phyloP scores from a whole-genome alignment of 2,113 vertebrate species.

The Pseudois nayaur region DNA sequence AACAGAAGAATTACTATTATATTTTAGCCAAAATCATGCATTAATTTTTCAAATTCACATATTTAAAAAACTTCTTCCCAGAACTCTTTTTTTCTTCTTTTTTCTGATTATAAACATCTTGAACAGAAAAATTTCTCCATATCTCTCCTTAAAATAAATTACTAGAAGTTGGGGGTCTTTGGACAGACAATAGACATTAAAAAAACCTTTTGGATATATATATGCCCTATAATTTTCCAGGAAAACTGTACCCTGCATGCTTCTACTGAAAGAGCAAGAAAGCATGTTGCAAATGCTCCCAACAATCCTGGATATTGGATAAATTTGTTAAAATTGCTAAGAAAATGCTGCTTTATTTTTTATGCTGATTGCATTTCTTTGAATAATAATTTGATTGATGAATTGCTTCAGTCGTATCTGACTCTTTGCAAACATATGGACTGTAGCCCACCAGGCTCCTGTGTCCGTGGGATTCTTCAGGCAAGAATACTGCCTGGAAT shows the following conservation, averaged over 20 bases:
- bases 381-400: background rate
- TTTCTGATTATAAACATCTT: background rate
- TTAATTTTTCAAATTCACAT: background rate
- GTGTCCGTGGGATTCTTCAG: too few relatives aligned
- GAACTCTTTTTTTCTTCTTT: background rate
- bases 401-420: background rate
- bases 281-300: background rate
- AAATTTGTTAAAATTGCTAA: background rate
- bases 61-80: background rate
- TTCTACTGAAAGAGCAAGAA: background rate
- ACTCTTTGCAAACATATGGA: too few relatives aligned
- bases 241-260: background rate
- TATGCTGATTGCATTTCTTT: background rate
- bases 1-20: background rate
- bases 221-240: background rate
- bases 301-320: background rate
- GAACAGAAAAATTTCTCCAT: background rate
- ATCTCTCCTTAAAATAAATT: background rate
- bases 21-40: background rate
- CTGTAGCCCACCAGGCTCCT: too few relatives aligned
- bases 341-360: background rate
- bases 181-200: background rate
- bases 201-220: background rate
- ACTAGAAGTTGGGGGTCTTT: background rate
- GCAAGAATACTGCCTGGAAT: too few relatives aligned